Percentiles rank a stretch among this genome's conserved stretches.
phyloP scores from a whole-genome alignment of 37 sponge, comb jelly and placozoan species.

The Axinella damicornis region DNA sequence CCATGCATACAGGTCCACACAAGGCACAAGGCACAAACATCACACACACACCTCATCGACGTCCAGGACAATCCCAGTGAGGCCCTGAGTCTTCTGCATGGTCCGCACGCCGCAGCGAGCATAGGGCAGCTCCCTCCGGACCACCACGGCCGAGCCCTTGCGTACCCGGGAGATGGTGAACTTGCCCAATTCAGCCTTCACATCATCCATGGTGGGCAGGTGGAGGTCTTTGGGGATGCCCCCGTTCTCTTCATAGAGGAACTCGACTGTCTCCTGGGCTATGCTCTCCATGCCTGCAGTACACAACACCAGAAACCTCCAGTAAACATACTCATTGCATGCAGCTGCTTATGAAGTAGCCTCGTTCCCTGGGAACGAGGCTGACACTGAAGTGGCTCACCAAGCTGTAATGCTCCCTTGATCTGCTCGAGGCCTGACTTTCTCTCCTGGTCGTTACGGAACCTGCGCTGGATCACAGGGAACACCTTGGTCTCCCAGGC shows the following conservation, averaged over 20 bases:
- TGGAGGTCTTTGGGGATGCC: constrained; percentile 88
- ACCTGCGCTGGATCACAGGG: constrained; percentile 90
- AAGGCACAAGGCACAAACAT: not conserved
- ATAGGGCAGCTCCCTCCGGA: constrained; percentile 64
- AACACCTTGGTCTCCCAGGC: constrained; percentile 98
- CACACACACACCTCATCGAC: constrained; percentile 44
- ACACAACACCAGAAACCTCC: too few species aligned
- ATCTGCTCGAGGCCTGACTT: constrained; percentile 94
- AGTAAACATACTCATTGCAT: too few species aligned
- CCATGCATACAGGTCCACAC: not conserved
- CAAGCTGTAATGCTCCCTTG: constrained; percentile 92
- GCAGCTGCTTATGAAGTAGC: too few species aligned
- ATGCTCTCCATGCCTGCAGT: constrained; percentile 90
- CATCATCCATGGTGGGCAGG: constrained; percentile 93
- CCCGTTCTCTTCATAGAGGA: constrained; percentile 96
- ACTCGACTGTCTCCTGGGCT: constrained; percentile 95
- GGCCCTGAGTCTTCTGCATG: constrained; percentile 94
- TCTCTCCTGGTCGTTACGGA: constrained; percentile 96
- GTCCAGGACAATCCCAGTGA: constrained; percentile 81
- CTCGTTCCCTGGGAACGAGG: too few species aligned
- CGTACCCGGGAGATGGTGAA: constrained; percentile 70
- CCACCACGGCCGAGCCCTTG: constrained; percentile 77
- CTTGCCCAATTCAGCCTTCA: constrained; percentile 91
- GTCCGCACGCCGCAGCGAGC: constrained; percentile 71
- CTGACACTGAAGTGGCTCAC: constrained; percentile 10